Base-by-base conservation (phyloP, 2,888 invertebrate genomes). In the Yponomeuta evonymella region DNA sequence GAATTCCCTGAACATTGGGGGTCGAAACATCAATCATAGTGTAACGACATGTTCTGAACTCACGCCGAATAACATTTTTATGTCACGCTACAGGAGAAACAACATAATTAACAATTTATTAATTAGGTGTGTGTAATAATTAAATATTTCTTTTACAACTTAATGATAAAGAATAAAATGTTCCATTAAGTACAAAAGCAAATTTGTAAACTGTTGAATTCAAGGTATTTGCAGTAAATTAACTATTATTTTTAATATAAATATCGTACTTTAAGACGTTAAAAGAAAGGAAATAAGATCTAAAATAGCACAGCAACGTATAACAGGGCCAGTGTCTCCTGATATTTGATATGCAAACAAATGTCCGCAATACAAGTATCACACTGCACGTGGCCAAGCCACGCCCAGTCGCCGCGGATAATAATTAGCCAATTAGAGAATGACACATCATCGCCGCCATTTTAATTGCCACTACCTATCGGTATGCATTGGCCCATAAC, bases 341-440 rank as follows among this genome's bases (percentile, higher is more conserved):
- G 51, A 58, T 58, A 58, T 58, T 12, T 12, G 51, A 71, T 43
- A 63, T 71, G 71, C 69, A 72, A 73, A 74, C 69, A 70, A 48
- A 71, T 68, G 67, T 71, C 64, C 72, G 70, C 11, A 64, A 30
- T 63, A 63, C 63, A 64, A 51, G 51, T 58, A 15, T 58, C 51
- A 30, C 65, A 29, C 29, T 81, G 81, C 83, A 83, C 79, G 81
- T 81, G 80, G 78, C 76, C 71, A 70, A 74, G 79, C 88, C 85
- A 83, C 90, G 88, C 90, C 90, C 86, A 80, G 72, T 65, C 72
- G 75, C 73, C 74, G 79, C 84, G 81, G 87, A 88, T 90, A 88
- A 90, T 90, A 90, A 90, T 90, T 88, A 90, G 86, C 91, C 90
- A 92, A 90, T 90, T 90, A 90, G 83, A 79, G 80, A 85, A 84